These are phyloP conservation scores for Abramis brama DNA, from an alignment of 2,113 vertebrate genomes.

Conservation along the genomic window DNA sequence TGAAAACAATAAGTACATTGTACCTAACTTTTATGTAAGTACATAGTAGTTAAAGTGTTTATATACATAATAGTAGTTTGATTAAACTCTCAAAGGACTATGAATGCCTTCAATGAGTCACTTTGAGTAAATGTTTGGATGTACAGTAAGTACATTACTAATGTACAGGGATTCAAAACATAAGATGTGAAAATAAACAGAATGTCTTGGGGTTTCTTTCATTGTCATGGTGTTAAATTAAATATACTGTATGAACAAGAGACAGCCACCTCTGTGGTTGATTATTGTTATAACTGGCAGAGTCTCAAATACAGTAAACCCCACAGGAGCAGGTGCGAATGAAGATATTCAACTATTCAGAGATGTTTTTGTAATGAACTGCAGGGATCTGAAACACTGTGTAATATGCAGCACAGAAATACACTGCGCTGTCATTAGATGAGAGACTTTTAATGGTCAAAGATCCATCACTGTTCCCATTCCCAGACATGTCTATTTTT, in stretches of 20 bases:
- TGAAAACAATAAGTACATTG: no score
- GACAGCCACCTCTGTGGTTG: background rate
- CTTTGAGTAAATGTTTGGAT: background rate
- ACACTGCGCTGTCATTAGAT: conserved; percentile 20
- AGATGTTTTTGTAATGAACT: conserved; percentile 37
- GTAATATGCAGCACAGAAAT: conserved; percentile 51
- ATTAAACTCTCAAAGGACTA: no score
- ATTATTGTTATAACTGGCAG: background rate
- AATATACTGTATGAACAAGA: no score
- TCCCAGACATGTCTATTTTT: conserved; percentile 6
- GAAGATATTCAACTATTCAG: background rate
- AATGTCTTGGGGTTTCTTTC: background rate
- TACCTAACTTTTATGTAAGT: no score
- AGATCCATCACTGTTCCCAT: conserved; percentile 25
- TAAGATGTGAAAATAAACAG: background rate
- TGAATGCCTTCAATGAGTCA: no score
- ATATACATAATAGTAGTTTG: no score
- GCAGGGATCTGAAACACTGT: conserved; percentile 30
- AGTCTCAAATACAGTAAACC: conserved; percentile 15
- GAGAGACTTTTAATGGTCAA: conserved; percentile 26
- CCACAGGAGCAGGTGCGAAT: conserved; percentile 44
- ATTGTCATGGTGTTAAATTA: background rate
- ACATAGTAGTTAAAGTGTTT: no score
- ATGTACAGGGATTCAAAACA: background rate
- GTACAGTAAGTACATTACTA: background rate